Evolutionary conservation across 2,888 invertebrate species (phyloP).

Genomic region (Synanthedon andrenaeformis): DNA sequence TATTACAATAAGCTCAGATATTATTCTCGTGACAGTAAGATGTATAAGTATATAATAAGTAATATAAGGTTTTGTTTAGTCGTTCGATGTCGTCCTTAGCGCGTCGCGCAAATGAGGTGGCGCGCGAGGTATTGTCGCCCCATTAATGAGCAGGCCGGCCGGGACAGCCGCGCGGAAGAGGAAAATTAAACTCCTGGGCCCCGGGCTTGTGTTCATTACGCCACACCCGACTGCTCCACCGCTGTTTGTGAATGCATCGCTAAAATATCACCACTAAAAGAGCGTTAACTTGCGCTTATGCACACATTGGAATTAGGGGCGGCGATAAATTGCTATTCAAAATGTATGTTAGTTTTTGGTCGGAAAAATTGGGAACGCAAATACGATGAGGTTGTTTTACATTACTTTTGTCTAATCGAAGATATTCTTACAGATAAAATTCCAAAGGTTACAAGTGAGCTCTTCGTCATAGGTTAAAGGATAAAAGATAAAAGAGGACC

Average conservation of each 20-base stretch:
- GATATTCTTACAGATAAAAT: too few species aligned
- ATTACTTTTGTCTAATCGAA: too few species aligned
- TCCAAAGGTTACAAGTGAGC: too few species aligned
- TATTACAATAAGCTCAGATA: too few species aligned
- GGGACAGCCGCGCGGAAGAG: constrained; percentile 61
- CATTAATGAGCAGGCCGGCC: constrained; percentile 55
- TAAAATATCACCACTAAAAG: constrained; percentile 33
- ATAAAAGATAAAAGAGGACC: too few species aligned
- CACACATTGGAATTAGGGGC: constrained; percentile 26
- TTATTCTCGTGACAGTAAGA: too few species aligned
- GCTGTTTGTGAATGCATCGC: constrained; percentile 44
- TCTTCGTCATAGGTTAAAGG: too few species aligned
- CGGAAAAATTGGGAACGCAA: too few species aligned
- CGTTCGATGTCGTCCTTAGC: constrained; percentile 14
- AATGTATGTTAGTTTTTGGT: neutral
- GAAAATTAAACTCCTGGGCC: constrained; percentile 70
- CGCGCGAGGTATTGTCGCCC: constrained; percentile 59
- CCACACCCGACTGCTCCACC: constrained; percentile 53
- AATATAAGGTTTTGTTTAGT: constrained; percentile 24
- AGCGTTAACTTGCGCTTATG: constrained; percentile 14
- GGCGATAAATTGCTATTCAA: neutral
- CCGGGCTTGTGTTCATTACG: constrained; percentile 59
- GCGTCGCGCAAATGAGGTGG: constrained; percentile 8
- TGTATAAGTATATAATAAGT: neutral
- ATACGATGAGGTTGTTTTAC: too few species aligned